Conservation (phyloP, 2,797 vertebrate species). For the Uromys caudimaculatus region DNA sequence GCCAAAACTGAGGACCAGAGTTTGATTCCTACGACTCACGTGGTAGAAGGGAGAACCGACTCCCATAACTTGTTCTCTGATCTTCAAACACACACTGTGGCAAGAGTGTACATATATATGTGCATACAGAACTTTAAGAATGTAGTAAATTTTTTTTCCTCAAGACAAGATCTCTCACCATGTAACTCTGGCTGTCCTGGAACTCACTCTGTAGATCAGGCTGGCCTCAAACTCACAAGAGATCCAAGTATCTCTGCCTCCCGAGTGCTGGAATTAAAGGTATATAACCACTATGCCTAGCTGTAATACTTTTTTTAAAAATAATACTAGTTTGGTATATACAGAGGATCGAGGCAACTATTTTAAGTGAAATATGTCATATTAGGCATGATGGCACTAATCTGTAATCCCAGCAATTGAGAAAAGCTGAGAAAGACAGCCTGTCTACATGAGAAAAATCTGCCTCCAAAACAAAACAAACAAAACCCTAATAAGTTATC, state of each 20-base stretch:
- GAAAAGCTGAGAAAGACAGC: background rate
- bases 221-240: background rate
- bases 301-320: background rate
- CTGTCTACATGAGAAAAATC: background rate
- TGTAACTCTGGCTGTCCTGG: background rate
- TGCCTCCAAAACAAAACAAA: background rate
- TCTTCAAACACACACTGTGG: background rate
- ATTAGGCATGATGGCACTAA: background rate
- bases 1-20: background rate
- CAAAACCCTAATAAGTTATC: background rate
- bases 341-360: background rate
- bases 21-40: background rate
- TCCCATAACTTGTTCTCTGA: background rate
- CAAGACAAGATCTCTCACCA: background rate
- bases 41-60: background rate
- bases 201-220: background rate
- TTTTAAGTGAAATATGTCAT: background rate
- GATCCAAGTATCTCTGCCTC: background rate
- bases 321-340: background rate
- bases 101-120: too few relatives aligned
- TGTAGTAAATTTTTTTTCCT: background rate
- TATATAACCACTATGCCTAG: background rate
- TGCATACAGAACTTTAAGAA: background rate
- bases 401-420: background rate
- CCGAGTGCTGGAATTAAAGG: background rate